Conservation (phyloP, 1,140 invertebrate species). For the Diabrotica virgifera region DNA sequence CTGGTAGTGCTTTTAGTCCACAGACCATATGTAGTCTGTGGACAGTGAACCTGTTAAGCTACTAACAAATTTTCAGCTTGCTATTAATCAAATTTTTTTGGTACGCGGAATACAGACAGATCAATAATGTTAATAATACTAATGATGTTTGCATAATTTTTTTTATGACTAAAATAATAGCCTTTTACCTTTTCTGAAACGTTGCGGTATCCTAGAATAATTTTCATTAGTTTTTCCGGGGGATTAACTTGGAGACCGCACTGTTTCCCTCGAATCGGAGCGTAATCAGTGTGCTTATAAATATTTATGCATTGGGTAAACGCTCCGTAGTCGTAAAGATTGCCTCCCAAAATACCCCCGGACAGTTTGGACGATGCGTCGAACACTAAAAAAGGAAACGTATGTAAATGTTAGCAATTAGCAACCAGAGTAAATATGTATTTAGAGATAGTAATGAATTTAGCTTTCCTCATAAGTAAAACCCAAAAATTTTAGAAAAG, state of each 20-base stretch:
- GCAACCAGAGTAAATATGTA: too few species aligned
- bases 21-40: too few species aligned
- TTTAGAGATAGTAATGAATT: too few species aligned
- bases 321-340: conserved; percentile 31
- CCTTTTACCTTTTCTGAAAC: conserved; percentile 28
- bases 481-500: too few species aligned
- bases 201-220: conserved; percentile 28
- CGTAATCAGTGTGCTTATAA: conserved; percentile 26
- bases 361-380: conserved; percentile 36
- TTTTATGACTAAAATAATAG: neutral
- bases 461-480: too few species aligned
- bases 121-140: too few species aligned
- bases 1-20: too few species aligned
- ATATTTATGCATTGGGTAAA: conserved; percentile 36
- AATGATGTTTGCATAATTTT: neutral
- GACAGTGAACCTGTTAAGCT: too few species aligned
- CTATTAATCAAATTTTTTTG: too few species aligned
- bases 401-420: too few species aligned
- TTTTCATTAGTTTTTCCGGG: conserved; percentile 26
- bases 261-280: conserved; percentile 31
- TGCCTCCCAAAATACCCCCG: conserved; percentile 31
- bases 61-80: too few species aligned
- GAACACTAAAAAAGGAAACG: conserved; percentile 36
- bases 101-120: too few species aligned
- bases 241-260: conserved; percentile 33